A percentile compares a stretch with the other conserved stretches of the same genome.
These are phyloP conservation scores for Botia kubotai DNA, from an alignment of 2,797 vertebrate species.

Conservation along the genomic window DNA sequence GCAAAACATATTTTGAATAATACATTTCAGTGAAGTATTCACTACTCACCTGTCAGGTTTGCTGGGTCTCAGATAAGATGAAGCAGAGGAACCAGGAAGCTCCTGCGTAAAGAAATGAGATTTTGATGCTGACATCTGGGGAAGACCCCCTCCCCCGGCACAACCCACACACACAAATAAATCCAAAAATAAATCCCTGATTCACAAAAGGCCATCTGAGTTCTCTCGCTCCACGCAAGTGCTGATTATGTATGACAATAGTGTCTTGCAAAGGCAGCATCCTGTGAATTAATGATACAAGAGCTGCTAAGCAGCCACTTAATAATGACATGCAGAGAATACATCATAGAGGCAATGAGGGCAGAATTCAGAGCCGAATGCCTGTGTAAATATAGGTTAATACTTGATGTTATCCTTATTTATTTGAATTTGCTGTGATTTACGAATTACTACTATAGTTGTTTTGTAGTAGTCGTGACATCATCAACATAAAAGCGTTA, in stretches of 20 bases:
- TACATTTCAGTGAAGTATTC: neutral
- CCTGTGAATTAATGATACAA: constrained; percentile 71
- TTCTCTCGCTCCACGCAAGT: constrained; percentile 64
- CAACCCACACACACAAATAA: constrained; percentile 12
- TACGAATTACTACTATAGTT: constrained; percentile 2
- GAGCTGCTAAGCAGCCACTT: constrained; percentile 64
- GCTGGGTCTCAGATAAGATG: constrained; percentile 49
- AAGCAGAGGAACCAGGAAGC: constrained; percentile 26
- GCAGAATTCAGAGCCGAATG: neutral
- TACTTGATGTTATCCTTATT: neutral
- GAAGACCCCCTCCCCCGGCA: no score
- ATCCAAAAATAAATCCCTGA: constrained; percentile 2
- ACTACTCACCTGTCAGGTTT: constrained; percentile 52
- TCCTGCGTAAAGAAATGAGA: constrained; percentile 16
- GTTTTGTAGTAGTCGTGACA: constrained; percentile 15
- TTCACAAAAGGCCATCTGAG: constrained; percentile 60
- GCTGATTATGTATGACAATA: constrained; percentile 71
- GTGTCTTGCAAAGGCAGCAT: constrained; percentile 64
- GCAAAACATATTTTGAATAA: no score
- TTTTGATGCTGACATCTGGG: no score
- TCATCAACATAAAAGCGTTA: constrained; percentile 11
- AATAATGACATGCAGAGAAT: constrained; percentile 64
- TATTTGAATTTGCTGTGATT: neutral
- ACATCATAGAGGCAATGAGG: constrained; percentile 21
- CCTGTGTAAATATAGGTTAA: neutral